Percentiles rank a stretch among this genome's conserved stretches.
phyloP scores from a whole-genome alignment of 2,888 invertebrate species.

The Ethmia dodecea region DNA sequence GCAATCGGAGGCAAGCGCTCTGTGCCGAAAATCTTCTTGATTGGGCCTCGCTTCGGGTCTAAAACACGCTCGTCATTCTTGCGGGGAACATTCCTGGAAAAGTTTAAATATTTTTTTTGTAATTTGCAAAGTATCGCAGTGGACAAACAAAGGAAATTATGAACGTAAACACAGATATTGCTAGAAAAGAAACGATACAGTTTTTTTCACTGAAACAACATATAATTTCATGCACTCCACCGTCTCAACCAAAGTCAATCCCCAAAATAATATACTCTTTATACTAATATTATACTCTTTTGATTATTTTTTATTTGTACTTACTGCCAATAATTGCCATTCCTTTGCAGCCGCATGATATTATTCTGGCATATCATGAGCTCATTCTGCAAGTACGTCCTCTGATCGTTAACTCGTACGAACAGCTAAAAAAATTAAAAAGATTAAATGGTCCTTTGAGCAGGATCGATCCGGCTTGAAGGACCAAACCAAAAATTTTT shows the following conservation, averaged over 20 bases:
- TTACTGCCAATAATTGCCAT: slow-evolving; percentile 67
- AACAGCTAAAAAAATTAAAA: slow-evolving; percentile 43
- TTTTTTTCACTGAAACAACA: no score
- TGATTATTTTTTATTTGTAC: slow-evolving; percentile 30
- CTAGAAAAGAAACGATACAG: no score
- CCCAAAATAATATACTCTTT: no score
- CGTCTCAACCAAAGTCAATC: no score
- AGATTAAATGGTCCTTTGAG: no score
- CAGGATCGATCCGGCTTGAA: background rate
- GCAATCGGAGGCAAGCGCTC: slow-evolving; percentile 65
- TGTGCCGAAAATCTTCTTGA: slow-evolving; percentile 58
- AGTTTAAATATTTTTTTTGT: slow-evolving; percentile 13
- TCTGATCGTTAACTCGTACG: slow-evolving; percentile 67
- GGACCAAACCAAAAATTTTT: background rate
- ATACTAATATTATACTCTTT: no score
- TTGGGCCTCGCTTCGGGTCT: slow-evolving; percentile 69
- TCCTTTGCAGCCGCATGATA: slow-evolving; percentile 60
- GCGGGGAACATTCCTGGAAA: slow-evolving; percentile 59
- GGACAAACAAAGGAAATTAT: background rate
- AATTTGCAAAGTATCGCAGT: no score
- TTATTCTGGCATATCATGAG: slow-evolving; percentile 69
- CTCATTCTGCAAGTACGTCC: slow-evolving; percentile 69
- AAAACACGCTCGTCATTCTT: slow-evolving; percentile 63
- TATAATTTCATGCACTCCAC: no score
- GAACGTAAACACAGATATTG: no score